A percentile compares a stretch with the other conserved stretches of the same genome.
Evolutionary conservation across 92 coral and sea anemone species (phyloP).

Genomic region (Ricordea florida): DNA sequence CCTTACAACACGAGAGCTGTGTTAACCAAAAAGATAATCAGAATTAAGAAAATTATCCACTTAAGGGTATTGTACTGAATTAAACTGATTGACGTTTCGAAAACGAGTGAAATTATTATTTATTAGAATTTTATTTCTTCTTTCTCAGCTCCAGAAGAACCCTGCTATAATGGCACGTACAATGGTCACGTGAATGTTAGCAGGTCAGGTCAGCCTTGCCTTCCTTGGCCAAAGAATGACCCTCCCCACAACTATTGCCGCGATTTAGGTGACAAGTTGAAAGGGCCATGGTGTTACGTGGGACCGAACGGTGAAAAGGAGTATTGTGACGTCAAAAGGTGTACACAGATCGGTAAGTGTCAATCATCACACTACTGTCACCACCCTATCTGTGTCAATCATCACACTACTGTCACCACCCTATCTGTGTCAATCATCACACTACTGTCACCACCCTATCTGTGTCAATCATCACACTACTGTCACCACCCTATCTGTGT

Average conservation of each 20-base stretch:
- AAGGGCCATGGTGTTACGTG: conserved; percentile 88
- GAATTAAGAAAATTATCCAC: no score
- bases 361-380: background rate
- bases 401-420: background rate
- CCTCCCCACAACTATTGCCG: conserved; percentile 83
- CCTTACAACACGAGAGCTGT: no score
- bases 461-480: no score
- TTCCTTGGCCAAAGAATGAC: conserved; percentile 48
- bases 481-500: no score
- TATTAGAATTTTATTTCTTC: background rate
- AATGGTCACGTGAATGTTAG: conserved; percentile 70
- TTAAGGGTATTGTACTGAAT: no score
- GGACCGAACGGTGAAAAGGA: conserved; percentile 43
- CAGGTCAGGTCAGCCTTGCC: conserved; percentile 69
- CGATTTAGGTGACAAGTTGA: conserved; percentile 46
- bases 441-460: no score
- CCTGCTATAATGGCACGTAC: conserved; percentile 77
- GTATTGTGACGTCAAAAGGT: conserved; percentile 72
- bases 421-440: no score
- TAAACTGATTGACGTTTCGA: no score
- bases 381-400: background rate
- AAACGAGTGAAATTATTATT: no score
- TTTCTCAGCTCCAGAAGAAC: conserved; percentile 21
- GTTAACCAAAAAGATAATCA: no score
- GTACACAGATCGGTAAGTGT: conserved; percentile 45